phyloP scores from a whole-genome alignment of 53 echinoderm and acorn worm species.

The Actinopyga echinites region DNA sequence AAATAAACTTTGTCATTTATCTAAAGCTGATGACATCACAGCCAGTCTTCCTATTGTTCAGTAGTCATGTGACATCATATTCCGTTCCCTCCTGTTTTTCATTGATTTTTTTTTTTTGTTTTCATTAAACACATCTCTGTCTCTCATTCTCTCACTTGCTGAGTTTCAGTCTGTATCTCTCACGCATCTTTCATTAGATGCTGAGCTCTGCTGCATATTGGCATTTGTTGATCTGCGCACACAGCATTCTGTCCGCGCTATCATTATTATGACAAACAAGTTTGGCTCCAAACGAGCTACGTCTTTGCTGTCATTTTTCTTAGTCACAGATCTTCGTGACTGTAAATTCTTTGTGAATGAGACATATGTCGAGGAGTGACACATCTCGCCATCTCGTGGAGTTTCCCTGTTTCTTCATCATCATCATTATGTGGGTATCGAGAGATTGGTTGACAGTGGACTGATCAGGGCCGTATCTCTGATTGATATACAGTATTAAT shows the following conservation, averaged over 20 bases:
- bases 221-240: no score
- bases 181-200: not conserved
- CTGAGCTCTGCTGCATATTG: not conserved
- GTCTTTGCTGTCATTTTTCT: not conserved
- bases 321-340: not conserved
- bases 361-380: not conserved
- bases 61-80: no score
- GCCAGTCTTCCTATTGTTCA: no score
- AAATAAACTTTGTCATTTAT: no score
- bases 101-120: not conserved
- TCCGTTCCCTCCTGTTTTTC: not conserved
- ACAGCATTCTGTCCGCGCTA: no score
- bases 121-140: not conserved
- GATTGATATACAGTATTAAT: not conserved
- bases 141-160: not conserved
- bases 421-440: not conserved
- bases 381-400: not conserved
- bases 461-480: no score
- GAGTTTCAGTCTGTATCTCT: not conserved
- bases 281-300: no score
- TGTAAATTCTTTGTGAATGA: slow-evolving; percentile 17
- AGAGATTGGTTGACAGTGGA: not conserved
- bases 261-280: no score
- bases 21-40: no score
- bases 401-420: not conserved